Conservation (phyloP, 2,888 invertebrate species). For the Melieria crassipennis region DNA sequence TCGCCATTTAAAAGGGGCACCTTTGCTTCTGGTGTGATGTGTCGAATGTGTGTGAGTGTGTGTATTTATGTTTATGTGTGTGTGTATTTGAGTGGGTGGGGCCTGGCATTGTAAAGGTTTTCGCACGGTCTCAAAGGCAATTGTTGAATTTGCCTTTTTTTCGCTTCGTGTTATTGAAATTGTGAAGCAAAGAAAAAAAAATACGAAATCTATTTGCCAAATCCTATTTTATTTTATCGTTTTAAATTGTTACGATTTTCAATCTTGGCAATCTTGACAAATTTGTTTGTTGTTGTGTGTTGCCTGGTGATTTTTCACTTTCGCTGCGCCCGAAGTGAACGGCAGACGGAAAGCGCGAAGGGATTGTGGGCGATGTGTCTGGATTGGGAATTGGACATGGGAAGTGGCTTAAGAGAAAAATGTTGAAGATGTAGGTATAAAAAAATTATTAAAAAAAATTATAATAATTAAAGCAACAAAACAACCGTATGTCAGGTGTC, state of each 20-base stretch:
- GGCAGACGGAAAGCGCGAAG: too few species aligned
- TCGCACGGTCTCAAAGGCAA: conserved; percentile 31
- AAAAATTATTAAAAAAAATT: too few species aligned
- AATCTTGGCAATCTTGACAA: conserved; percentile 37
- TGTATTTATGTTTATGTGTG: conserved; percentile 1
- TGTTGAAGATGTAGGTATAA: too few species aligned
- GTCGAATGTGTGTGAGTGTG: not conserved
- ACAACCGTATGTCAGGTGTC: too few species aligned
- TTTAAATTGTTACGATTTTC: conserved; percentile 32
- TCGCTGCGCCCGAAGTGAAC: not conserved
- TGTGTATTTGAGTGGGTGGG: not conserved
- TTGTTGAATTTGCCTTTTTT: conserved; percentile 30
- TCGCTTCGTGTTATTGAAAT: conserved; percentile 27
- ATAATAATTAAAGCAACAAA: too few species aligned
- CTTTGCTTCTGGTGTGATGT: conserved; percentile 16
- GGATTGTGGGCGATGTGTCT: too few species aligned
- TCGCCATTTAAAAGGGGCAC: conserved; percentile 27
- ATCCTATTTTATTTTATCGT: conserved; percentile 41
- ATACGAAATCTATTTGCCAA: conserved; percentile 38
- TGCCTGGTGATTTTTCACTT: not conserved
- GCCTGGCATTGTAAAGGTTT: conserved; percentile 18
- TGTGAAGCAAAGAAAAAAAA: conserved; percentile 23
- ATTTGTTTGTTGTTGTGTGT: conserved; percentile 26
- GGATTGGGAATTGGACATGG: too few species aligned
- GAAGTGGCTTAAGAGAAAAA: too few species aligned